Evolutionary conservation across 2,888 invertebrate genomes (phyloP), one percentile per base, ranked within the genome.

Genomic region (Epicampocera succincta): DNA sequence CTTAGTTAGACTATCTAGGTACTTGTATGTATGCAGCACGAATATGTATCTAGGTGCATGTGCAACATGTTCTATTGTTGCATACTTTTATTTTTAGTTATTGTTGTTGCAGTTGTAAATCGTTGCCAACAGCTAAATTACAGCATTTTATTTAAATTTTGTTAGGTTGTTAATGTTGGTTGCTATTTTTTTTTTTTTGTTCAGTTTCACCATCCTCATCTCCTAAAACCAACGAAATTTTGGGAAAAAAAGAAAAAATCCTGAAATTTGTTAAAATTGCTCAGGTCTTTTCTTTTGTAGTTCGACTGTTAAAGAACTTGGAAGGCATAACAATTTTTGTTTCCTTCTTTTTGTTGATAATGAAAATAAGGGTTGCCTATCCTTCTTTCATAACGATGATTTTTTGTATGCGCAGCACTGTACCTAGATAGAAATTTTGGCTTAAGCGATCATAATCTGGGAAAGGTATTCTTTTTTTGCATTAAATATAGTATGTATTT

Each of bases 41-140:
- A 48, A 21, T 54, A 73, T 33, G 58, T 52, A 69, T 33, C 33
- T 33, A 4, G 9, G 33, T 33, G 33, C 60, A 71, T 71, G 52
- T 75, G 66, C 72, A 76, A 82, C 61, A 79, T 71, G 73, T 74
- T 80, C 77, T 73, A 33, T 68, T 65, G 78, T 50, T 80, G 77
- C 65, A 66, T 60, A 50, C 21, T 52, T 50, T 72, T 74, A 54
- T 66, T 12, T 80, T 33, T 56, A 80, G 52, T 71, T 74, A 54
- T 63, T 80, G 52, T 75, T 78, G 79, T 73, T 78, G 73, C 58
- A 71, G 76, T 80, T 83, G 76, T 69, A 84, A 79, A 81, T 82
- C 81, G 81, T 83, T 84, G 84, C 83, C 84, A 84, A 84, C 80
- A 83, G 84, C 84, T 83, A 84, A 84, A 83, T 83, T 84, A 83